Percentiles rank a stretch among this genome's conserved stretches.
These are phyloP conservation scores for Lemur catta DNA, from an alignment of 2,797 vertebrate species.

Conservation along the genomic window DNA sequence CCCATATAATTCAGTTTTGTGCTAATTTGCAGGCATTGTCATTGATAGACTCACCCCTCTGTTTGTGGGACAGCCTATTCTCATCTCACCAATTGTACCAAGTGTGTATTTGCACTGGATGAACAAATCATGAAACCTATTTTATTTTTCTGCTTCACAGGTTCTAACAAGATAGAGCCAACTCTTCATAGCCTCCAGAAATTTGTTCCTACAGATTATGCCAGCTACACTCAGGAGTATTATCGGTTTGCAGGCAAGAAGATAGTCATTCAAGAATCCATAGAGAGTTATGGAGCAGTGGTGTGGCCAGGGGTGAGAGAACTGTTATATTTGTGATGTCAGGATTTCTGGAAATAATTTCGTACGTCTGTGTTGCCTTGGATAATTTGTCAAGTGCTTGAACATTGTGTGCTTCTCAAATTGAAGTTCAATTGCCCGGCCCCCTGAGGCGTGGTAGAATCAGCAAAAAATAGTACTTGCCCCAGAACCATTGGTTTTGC, in stretches of 20 bases:
- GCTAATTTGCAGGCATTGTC: not conserved
- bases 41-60: accelerated
- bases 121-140: not conserved
- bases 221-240: slow-evolving; percentile 85
- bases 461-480: not conserved
- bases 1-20: not conserved
- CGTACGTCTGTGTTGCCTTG: accelerated
- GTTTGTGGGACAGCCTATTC: not conserved
- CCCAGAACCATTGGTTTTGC: not conserved
- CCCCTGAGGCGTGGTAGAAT: accelerated
- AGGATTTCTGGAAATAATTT: not conserved
- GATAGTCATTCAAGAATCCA: slow-evolving; percentile 89
- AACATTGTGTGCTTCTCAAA: not conserved
- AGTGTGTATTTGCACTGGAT: not conserved
- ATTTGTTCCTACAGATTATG: slow-evolving; percentile 86
- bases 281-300: slow-evolving; percentile 89
- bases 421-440: accelerated
- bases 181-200: slow-evolving; percentile 79
- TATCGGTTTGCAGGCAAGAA: slow-evolving; percentile 86
- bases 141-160: slow-evolving; percentile 70
- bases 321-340: accelerated
- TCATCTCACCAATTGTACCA: accelerated
- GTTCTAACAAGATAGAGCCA: slow-evolving; percentile 51
- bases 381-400: not conserved
- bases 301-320: slow-evolving; percentile 93